Evolutionary conservation across 2,797 vertebrate species (phyloP), one percentile per base, ranked within the genome.

Genomic region (Lepidocolaptes lacrymiger): DNA sequence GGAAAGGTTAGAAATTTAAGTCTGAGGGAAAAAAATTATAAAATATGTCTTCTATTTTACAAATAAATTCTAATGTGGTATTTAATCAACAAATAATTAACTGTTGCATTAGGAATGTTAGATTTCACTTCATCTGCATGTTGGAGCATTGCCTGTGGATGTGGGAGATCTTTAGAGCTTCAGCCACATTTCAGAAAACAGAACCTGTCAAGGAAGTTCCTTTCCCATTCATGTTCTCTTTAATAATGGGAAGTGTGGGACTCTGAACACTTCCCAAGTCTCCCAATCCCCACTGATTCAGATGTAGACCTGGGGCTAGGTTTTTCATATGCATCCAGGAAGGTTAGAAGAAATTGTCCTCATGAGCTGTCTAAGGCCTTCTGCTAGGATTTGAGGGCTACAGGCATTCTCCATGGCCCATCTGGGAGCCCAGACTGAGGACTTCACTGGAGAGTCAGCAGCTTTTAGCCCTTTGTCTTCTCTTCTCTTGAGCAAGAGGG

Each of bases 11-110:
- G 62, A 69, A 73, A 92, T 79, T 86, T 89, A 86, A 89, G 92
- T 73, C 36, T 76, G 56, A 94, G 56, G 93, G 55, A 23, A 93
- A 94, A 49, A 71, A 73, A 54, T 43, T 72, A 43, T 54, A 88
- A 95, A 96, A 97, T 54, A 62, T 88, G 56, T 28, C 58, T 75
- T 71, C 34, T 81, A 56, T 88, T 93, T 80, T 93, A 94, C 92
- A 95, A 96, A 97, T 93, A 94, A 96, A 93, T 93, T 85, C 34
- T 71, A 62, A 85, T 93, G 69, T 66, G 43, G 3, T 91, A 51
- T 81, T 85, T 85, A 72, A 69, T 85, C 82, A 89, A 88, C 85
- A 91, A 82, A 83, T 95, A 91, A 94, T 96, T 95, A 94, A 73
- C 75, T 74, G 78, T 74, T 89, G 83, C 68, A 85, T 72, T 85